These are phyloP conservation scores for Salvelinus alpinus DNA, from an alignment of 2,113 vertebrate species.

Conservation along the genomic window DNA sequence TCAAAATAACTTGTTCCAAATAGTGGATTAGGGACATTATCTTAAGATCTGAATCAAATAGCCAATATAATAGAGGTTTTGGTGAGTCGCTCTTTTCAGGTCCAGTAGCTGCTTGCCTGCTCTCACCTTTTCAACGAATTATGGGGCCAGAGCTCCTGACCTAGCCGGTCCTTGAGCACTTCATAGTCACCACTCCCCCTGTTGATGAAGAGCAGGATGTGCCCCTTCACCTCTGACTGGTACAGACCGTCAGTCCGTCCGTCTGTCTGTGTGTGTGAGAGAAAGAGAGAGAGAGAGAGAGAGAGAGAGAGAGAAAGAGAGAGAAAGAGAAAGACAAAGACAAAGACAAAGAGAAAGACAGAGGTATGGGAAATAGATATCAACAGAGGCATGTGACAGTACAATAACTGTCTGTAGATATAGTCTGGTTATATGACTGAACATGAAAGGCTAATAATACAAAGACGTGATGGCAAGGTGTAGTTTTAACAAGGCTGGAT, in stretches of 20 bases:
- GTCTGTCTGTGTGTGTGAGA: constrained; percentile 69
- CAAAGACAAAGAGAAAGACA: background rate
- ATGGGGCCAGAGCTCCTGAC: constrained; percentile 66
- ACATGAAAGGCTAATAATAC: background rate
- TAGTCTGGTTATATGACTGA: background rate
- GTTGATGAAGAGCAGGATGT: constrained; percentile 86
- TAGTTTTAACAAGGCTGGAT: background rate
- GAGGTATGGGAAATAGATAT: background rate
- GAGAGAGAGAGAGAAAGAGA: background rate
- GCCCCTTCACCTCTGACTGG: constrained; percentile 76
- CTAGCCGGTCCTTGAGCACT: constrained; percentile 63
- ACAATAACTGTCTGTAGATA: too few species aligned
- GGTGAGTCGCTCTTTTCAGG: background rate
- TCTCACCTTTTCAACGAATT: constrained; percentile 83
- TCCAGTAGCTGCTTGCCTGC: background rate
- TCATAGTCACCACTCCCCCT: constrained; percentile 74
- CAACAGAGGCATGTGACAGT: too few species aligned
- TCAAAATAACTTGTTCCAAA: too few species aligned
- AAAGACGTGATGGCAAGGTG: too few species aligned
- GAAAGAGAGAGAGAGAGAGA: background rate
- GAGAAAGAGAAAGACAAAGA: too few species aligned
- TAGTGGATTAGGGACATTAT: too few species aligned
- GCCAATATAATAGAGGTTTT: too few species aligned
- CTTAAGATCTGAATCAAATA: too few species aligned
- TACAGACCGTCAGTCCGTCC: constrained; percentile 77